Percentiles rank a stretch among this genome's conserved stretches.
phyloP scores from a whole-genome alignment of 2,888 invertebrate genomes.

The Dryomyza anilis region DNA sequence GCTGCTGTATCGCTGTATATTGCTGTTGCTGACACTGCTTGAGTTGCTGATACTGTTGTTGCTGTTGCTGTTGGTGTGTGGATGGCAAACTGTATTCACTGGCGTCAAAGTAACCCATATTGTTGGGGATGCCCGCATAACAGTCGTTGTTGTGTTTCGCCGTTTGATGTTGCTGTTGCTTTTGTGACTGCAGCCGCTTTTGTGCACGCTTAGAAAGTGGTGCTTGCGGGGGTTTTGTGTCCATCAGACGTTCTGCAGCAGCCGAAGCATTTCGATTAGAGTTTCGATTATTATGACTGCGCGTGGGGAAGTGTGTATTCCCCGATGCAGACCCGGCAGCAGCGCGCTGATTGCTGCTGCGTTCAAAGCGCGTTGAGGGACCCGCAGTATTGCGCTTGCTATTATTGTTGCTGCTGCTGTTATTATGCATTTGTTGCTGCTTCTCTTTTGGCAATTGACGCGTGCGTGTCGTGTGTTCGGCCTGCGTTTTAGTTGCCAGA shows the following conservation, averaged over 20 bases:
- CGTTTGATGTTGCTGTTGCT: conserved; percentile 37
- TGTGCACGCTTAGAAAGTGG: conserved; percentile 35
- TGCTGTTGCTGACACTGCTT: conserved; percentile 32
- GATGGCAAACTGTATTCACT: conserved; percentile 50
- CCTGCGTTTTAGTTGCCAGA: conserved; percentile 5
- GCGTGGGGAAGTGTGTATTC: conserved; percentile 15
- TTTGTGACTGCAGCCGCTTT: too few relatives aligned
- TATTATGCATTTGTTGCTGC: too few relatives aligned
- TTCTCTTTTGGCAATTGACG: too few relatives aligned
- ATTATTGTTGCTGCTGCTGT: too few relatives aligned
- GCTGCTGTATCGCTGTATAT: conserved; percentile 46
- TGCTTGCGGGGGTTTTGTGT: conserved; percentile 1
- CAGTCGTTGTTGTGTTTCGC: conserved; percentile 43
- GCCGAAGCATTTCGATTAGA: conserved; percentile 21
- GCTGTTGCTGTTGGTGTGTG: conserved; percentile 26
- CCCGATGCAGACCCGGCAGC: neutral
- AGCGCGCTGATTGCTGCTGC: conserved; percentile 4
- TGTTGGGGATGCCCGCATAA: conserved; percentile 50
- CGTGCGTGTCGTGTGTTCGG: too few relatives aligned
- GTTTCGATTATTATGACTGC: conserved; percentile 30
- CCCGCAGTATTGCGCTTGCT: conserved; percentile 21
- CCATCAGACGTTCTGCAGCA: conserved; percentile 1
- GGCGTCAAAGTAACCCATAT: conserved; percentile 56
- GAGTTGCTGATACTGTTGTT: conserved; percentile 26
- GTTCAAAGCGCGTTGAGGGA: conserved; percentile 14